phyloP scores from a whole-genome alignment of 2,113 vertebrate species.

The Spizaetus ornatus region DNA sequence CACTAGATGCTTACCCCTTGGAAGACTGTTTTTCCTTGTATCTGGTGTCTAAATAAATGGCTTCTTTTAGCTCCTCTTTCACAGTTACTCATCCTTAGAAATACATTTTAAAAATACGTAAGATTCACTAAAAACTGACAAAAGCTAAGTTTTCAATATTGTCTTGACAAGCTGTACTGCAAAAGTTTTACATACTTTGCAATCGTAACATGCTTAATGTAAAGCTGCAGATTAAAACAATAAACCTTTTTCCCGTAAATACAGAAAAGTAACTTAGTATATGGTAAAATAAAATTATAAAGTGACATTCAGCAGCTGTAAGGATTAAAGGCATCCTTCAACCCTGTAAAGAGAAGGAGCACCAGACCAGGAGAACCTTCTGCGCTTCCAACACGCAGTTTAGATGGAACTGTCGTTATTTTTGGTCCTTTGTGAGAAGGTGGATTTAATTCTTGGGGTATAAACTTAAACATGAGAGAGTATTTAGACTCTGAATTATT shows the following conservation, averaged over 20 bases:
- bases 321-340: not conserved
- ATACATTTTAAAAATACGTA: no score
- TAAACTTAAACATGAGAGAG: not conserved
- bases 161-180: no score
- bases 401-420: not conserved
- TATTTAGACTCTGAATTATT: not conserved
- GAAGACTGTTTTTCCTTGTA: no score
- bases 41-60: no score
- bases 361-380: not conserved
- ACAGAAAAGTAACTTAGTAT: not conserved
- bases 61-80: no score
- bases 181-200: no score
- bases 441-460: not conserved
- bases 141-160: no score
- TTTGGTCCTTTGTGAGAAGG: not conserved
- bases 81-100: no score
- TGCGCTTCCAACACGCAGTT: not conserved
- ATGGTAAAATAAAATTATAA: not conserved
- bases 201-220: no score
- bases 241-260: not conserved
- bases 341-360: not conserved
- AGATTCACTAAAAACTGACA: no score
- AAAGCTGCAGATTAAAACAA: no score
- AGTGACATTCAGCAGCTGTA: not conserved
- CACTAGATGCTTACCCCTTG: no score